Percentiles rank a stretch among this genome's conserved stretches.
Evolutionary conservation across 30 jellyfish, hydroid and myxozoan species (phyloP).

Genomic region (Cassiopea andromeda): DNA sequence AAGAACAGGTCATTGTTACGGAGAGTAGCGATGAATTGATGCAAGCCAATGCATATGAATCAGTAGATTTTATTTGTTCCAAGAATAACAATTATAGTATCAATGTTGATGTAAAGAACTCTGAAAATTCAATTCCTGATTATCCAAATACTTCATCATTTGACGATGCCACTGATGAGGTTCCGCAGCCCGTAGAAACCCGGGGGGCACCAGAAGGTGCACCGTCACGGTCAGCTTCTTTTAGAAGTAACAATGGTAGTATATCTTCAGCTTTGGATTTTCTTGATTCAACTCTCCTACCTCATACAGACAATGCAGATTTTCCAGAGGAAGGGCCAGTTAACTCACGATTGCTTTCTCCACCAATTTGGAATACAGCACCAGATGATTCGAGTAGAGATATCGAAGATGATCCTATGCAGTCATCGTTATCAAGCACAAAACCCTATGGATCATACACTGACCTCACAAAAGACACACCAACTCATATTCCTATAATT

Average conservation of each 20-base stretch:
- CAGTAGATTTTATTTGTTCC: background rate
- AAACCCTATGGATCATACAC: constrained; percentile 72
- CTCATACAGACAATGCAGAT: constrained; percentile 52
- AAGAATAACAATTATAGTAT: background rate
- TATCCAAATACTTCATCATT: constrained; percentile 42
- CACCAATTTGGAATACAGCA: constrained; percentile 35
- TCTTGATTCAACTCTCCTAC: constrained; percentile 60
- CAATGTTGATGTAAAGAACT: constrained; percentile 52
- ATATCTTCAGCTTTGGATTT: constrained; percentile 69
- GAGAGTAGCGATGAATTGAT: background rate
- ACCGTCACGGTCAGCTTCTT: constrained; percentile 37
- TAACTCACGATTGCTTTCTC: constrained; percentile 27
- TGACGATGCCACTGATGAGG: background rate
- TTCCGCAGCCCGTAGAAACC: background rate
- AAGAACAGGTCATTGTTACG: background rate
- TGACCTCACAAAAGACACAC: constrained; percentile 52
- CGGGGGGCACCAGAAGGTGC: constrained; percentile 16
- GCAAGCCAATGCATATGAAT: background rate
- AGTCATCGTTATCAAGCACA: constrained; percentile 15
- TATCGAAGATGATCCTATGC: constrained; percentile 13
- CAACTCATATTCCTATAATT: constrained; percentile 61
- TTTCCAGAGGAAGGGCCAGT: constrained; percentile 6
- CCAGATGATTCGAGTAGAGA: background rate
- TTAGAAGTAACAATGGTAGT: constrained; percentile 56
- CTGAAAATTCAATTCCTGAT: constrained; percentile 46